phyloP scores from a whole-genome alignment of 2,888 invertebrate genomes.

The Hydrotaea cyrtoneurina region DNA sequence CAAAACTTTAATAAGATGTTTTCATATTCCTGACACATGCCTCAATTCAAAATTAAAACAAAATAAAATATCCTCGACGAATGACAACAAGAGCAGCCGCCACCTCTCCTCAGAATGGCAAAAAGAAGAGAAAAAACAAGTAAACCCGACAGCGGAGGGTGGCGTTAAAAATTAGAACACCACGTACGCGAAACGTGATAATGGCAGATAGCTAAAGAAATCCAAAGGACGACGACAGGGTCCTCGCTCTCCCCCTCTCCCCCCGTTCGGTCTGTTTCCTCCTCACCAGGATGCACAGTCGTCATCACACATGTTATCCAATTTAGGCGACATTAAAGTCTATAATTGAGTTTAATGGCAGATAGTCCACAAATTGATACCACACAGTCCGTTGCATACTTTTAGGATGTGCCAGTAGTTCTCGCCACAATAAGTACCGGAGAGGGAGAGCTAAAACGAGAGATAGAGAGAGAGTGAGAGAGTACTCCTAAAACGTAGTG shows the following conservation, averaged over 20 bases:
- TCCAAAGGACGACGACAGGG: too few relatives aligned
- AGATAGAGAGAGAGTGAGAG: too few relatives aligned
- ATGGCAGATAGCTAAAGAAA: constrained; percentile 10
- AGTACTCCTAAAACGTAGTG: background rate
- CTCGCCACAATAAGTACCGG: too few relatives aligned
- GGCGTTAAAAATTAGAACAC: constrained; percentile 37
- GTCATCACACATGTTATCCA: constrained; percentile 23
- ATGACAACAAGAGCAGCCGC: background rate
- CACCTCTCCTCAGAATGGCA: background rate
- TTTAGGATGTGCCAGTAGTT: constrained; percentile 16
- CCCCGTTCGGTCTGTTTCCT: too few relatives aligned
- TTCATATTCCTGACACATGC: constrained; percentile 55
- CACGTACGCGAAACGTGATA: constrained; percentile 57
- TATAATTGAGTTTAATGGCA: constrained; percentile 10
- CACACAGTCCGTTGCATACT: background rate
- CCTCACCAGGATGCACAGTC: background rate
- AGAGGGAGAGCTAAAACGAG: too few relatives aligned
- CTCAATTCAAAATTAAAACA: constrained; percentile 50
- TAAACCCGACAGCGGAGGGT: background rate
- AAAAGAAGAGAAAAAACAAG: background rate
- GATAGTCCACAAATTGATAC: constrained; percentile 15
- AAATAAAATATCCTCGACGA: constrained; percentile 47
- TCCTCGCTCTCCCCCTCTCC: too few relatives aligned
- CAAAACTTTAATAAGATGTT: constrained; percentile 5
- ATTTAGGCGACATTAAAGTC: constrained; percentile 24